Conservation (phyloP, 92 coral and sea anemone species). For the Virgularia gustaviana region DNA sequence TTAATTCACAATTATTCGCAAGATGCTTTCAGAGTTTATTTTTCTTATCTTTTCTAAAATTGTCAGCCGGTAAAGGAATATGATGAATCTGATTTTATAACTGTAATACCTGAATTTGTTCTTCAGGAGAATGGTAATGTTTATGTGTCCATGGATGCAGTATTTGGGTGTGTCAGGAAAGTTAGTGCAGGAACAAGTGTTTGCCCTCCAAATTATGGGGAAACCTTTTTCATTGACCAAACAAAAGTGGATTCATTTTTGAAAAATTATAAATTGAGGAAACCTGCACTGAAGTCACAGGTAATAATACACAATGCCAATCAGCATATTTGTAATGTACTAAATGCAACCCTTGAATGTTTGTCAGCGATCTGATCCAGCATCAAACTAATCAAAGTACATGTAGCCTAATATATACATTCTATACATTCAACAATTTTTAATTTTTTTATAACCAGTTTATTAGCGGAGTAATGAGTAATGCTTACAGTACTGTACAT, state of each 20-base stretch:
- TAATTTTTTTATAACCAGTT: neutral
- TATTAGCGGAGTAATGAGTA: neutral
- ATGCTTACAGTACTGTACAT: neutral
- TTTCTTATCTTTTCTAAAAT: too few relatives aligned
- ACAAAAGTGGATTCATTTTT: constrained; percentile 42
- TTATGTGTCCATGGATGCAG: constrained; percentile 33
- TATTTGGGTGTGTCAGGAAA: constrained; percentile 52
- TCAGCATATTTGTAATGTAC: too few relatives aligned
- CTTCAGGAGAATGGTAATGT: constrained; percentile 42
- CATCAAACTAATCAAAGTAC: too few relatives aligned
- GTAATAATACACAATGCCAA: too few relatives aligned
- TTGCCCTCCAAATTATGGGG: constrained; percentile 41
- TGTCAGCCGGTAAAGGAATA: too few relatives aligned
- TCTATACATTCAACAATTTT: neutral
- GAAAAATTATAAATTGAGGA: constrained; percentile 4
- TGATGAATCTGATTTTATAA: too few relatives aligned
- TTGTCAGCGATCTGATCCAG: too few relatives aligned
- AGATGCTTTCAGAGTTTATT: too few relatives aligned
- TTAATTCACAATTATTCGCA: too few relatives aligned
- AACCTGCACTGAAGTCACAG: neutral
- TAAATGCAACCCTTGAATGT: too few relatives aligned
- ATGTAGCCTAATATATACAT: too few relatives aligned
- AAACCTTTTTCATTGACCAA: constrained; percentile 40
- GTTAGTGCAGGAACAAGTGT: constrained; percentile 43
- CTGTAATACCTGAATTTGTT: neutral